Conservation (phyloP, 2,113 vertebrate genomes). For the Diadophis punctatus region DNA sequence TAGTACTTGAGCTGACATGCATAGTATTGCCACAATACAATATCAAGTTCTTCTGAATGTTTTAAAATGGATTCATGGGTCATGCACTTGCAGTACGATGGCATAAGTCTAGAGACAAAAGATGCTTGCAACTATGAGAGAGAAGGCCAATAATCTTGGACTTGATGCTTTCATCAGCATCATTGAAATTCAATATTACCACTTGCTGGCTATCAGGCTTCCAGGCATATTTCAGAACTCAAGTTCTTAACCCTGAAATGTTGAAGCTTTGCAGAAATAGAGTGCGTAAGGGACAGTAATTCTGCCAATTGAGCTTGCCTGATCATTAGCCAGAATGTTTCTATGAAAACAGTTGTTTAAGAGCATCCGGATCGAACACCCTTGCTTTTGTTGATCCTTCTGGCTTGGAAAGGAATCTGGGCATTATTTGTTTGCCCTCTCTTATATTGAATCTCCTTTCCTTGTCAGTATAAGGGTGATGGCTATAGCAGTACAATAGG, state of each 20-base stretch:
- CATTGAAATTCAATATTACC: background rate
- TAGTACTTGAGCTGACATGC: background rate
- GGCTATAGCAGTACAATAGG: background rate
- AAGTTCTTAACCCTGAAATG: background rate
- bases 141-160: background rate
- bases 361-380: background rate
- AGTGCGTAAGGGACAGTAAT: background rate
- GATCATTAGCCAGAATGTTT: background rate
- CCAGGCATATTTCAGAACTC: background rate
- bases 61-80: background rate
- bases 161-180: background rate
- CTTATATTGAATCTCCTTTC: background rate
- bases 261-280: background rate
- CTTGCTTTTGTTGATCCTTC: background rate
- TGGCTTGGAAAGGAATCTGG: background rate
- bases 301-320: background rate
- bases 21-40: background rate
- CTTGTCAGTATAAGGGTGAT: background rate
- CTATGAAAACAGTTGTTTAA: background rate
- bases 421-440: background rate
- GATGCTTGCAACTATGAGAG: background rate
- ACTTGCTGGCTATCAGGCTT: background rate
- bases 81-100: background rate
- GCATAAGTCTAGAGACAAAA: background rate
- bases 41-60: background rate